These are phyloP conservation scores for Agriopis aurantiaria DNA, from an alignment of 2,888 invertebrate genomes.

Conservation along the genomic window DNA sequence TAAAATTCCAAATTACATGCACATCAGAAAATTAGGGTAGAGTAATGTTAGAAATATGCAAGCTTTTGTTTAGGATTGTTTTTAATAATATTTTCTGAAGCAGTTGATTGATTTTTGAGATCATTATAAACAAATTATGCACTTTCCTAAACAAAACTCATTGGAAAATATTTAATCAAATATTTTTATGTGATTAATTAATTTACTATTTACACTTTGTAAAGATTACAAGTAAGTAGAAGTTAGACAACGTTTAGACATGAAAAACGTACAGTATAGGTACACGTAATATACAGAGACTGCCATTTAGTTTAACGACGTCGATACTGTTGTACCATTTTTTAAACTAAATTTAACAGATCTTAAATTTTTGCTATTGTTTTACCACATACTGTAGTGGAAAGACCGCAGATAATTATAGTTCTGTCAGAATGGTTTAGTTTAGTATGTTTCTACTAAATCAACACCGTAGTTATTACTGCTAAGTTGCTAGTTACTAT, in stretches of 20 bases:
- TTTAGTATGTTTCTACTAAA: too few relatives aligned
- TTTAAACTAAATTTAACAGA: too few relatives aligned
- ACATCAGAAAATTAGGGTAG: slow-evolving; percentile 20
- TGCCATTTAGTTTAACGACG: too few relatives aligned
- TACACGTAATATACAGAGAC: too few relatives aligned
- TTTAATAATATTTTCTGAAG: background rate
- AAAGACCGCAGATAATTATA: too few relatives aligned
- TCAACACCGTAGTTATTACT: too few relatives aligned
- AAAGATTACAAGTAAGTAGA: background rate
- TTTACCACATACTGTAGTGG: too few relatives aligned
- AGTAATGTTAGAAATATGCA: slow-evolving; percentile 16
- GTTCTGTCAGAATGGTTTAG: too few relatives aligned
- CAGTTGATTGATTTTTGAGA: background rate
- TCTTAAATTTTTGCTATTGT: too few relatives aligned
- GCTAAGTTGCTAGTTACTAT: too few relatives aligned
- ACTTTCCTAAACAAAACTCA: slow-evolving; percentile 6
- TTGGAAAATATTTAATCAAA: background rate
- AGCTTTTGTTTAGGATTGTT: background rate
- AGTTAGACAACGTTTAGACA: slow-evolving; percentile 13
- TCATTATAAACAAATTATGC: slow-evolving; percentile 2
- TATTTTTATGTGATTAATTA: background rate
- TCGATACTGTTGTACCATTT: too few relatives aligned
- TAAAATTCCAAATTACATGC: slow-evolving; percentile 41
- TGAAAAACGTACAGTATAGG: background rate
- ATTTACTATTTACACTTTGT: slow-evolving; percentile 24